A percentile compares a stretch with the other conserved stretches of the same genome.
phyloP scores from a whole-genome alignment of 2,888 invertebrate species.

The Catonia carolina region DNA sequence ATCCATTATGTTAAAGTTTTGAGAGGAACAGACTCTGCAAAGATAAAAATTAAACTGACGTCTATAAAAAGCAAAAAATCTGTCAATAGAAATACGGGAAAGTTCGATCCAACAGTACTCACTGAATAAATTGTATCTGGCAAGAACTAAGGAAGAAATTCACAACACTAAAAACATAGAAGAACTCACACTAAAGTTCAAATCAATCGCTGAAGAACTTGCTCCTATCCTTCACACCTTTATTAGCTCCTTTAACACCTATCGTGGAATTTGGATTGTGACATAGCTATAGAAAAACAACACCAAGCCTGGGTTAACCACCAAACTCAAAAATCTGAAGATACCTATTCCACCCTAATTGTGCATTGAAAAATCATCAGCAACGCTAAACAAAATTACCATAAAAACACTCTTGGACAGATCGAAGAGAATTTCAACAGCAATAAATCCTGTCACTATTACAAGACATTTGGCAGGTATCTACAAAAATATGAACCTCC shows the following conservation, averaged over 20 bases:
- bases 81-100: neutral
- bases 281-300: too few relatives aligned
- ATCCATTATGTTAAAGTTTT: neutral
- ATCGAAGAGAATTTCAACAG: neutral
- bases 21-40: neutral
- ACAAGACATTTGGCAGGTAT: neutral
- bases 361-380: neutral
- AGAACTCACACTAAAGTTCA: conserved; percentile 15
- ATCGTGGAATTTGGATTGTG: too few relatives aligned
- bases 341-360: neutral
- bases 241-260: too few relatives aligned
- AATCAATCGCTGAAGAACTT: too few relatives aligned
- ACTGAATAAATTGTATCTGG: neutral
- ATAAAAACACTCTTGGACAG: neutral
- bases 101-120: neutral
- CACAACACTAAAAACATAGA: conserved; percentile 20
- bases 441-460: neutral
- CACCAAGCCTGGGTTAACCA: neutral
- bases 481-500: too few relatives aligned
- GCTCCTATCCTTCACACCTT: too few relatives aligned
- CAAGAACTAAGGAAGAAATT: neutral
- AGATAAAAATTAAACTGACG: neutral
- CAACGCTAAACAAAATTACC: too few relatives aligned
- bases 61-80: neutral
- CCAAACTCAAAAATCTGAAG: neutral